Evolutionary conservation across 2,113 vertebrate genomes (phyloP).

Genomic region (Oryzias celebensis): DNA sequence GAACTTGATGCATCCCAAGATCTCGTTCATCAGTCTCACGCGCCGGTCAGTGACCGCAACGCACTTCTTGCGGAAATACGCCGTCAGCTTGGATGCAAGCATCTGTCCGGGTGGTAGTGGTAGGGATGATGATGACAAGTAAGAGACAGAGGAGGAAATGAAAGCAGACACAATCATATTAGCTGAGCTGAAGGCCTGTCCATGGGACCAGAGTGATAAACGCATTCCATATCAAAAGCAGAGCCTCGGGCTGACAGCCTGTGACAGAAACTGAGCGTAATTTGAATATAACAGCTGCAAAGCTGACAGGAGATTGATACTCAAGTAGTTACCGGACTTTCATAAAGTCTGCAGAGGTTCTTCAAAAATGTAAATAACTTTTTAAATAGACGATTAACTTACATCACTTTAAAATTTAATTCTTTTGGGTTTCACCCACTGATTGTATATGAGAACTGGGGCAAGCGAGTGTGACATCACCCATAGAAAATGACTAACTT

Average conservation of each 20-base stretch:
- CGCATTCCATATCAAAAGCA: slow-evolving; percentile 50
- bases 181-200: slow-evolving; percentile 47
- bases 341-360: slow-evolving; percentile 17
- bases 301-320: slow-evolving; percentile 46
- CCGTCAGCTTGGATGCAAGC: slow-evolving; percentile 80
- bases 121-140: slow-evolving; percentile 56
- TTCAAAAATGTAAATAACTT: slow-evolving; percentile 17
- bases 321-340: slow-evolving; percentile 26
- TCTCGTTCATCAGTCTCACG: slow-evolving; percentile 83
- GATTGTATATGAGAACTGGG: too few relatives aligned
- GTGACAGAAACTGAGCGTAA: slow-evolving; percentile 33
- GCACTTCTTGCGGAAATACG: slow-evolving; percentile 81
- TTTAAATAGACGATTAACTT: background rate
- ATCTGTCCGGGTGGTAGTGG: slow-evolving; percentile 70
- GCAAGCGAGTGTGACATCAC: too few relatives aligned
- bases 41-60: slow-evolving; percentile 79
- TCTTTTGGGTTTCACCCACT: background rate
- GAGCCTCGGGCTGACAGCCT: slow-evolving; percentile 39
- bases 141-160: slow-evolving; percentile 66
- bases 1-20: slow-evolving; percentile 81
- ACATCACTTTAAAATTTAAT: slow-evolving; percentile 1
- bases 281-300: slow-evolving; percentile 40
- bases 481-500: too few relatives aligned
- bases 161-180: slow-evolving; percentile 67
- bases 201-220: slow-evolving; percentile 48